These are phyloP conservation scores for Lobophora halterata DNA, from an alignment of 2,888 invertebrate genomes.

Conservation along the genomic window DNA sequence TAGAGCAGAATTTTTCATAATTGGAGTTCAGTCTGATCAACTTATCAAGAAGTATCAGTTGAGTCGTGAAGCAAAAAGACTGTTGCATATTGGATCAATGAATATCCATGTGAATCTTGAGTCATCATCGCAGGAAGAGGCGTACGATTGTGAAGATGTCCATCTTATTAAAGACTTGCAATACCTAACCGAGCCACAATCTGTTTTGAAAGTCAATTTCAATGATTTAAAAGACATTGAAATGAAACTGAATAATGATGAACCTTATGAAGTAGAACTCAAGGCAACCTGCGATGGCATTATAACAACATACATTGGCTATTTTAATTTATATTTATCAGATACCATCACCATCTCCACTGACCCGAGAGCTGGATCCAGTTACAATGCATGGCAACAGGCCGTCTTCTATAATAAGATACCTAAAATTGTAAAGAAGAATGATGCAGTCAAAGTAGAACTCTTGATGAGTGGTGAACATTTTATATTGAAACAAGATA, in stretches of 20 bases:
- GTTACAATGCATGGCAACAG: slow-evolving; percentile 88
- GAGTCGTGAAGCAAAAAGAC: slow-evolving; percentile 39
- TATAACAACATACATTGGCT: slow-evolving; percentile 84
- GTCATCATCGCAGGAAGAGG: slow-evolving; percentile 64
- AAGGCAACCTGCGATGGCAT: slow-evolving; percentile 68
- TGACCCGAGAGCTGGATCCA: slow-evolving; percentile 71
- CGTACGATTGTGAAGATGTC: slow-evolving; percentile 87
- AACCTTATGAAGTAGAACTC: slow-evolving; percentile 59
- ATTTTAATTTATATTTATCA: slow-evolving; percentile 87
- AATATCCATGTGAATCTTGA: slow-evolving; percentile 39
- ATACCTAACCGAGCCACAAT: slow-evolving; percentile 80
- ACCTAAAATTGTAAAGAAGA: slow-evolving; percentile 49
- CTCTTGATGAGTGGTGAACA: slow-evolving; percentile 64
- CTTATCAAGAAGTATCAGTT: slow-evolving; percentile 74
- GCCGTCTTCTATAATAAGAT: slow-evolving; percentile 83
- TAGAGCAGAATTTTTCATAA: slow-evolving; percentile 82
- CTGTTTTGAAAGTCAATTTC: slow-evolving; percentile 83
- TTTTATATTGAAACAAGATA: slow-evolving; percentile 48
- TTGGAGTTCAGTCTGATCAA: slow-evolving; percentile 80
- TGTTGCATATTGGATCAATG: slow-evolving; percentile 46
- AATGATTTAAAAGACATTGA: slow-evolving; percentile 76
- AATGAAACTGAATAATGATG: slow-evolving; percentile 49
- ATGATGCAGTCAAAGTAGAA: slow-evolving; percentile 50
- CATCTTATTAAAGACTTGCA: slow-evolving; percentile 74
- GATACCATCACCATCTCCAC: slow-evolving; percentile 82